Percentiles rank a stretch among this genome's conserved stretches.
phyloP scores from a whole-genome alignment of 1,140 invertebrate genomes.

The Acarapis woodi region DNA sequence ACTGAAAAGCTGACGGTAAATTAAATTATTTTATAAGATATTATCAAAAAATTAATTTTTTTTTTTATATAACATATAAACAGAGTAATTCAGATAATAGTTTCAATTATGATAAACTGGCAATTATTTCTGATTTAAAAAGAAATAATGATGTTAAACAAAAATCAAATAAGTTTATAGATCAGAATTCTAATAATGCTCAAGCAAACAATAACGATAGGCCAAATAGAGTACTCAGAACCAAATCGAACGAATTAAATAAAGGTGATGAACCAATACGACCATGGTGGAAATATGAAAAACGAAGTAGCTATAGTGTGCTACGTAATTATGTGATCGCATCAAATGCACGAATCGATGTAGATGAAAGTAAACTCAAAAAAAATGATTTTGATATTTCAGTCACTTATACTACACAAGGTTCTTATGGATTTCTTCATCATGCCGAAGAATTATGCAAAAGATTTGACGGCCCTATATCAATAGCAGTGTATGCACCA shows the following conservation, averaged over 20 bases:
- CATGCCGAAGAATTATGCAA: slow-evolving; percentile 53
- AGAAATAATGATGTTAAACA: too few relatives aligned
- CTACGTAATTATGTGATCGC: slow-evolving; percentile 49
- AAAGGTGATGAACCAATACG: slow-evolving; percentile 2
- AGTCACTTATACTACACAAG: slow-evolving; percentile 70
- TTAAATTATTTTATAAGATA: background rate
- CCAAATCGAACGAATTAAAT: background rate
- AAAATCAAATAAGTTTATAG: too few relatives aligned
- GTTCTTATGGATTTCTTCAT: slow-evolving; percentile 48
- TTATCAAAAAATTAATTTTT: background rate
- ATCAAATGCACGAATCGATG: slow-evolving; percentile 7
- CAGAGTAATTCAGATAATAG: background rate
- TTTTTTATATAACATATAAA: background rate
- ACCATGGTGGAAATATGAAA: slow-evolving; percentile 16
- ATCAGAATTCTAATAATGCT: too few relatives aligned
- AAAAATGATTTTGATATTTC: slow-evolving; percentile 27
- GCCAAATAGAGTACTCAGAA: slow-evolving; percentile 3
- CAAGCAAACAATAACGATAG: slow-evolving; percentile 3
- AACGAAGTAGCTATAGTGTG: slow-evolving; percentile 62
- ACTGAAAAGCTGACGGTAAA: background rate
- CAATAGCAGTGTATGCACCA: slow-evolving; percentile 40
- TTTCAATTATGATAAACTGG: background rate
- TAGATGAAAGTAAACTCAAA: background rate
- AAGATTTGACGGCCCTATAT: slow-evolving; percentile 35
- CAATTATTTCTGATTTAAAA: too few relatives aligned